Base-by-base conservation (phyloP, 2,113 vertebrate species). In the Fregetta grallaria region DNA sequence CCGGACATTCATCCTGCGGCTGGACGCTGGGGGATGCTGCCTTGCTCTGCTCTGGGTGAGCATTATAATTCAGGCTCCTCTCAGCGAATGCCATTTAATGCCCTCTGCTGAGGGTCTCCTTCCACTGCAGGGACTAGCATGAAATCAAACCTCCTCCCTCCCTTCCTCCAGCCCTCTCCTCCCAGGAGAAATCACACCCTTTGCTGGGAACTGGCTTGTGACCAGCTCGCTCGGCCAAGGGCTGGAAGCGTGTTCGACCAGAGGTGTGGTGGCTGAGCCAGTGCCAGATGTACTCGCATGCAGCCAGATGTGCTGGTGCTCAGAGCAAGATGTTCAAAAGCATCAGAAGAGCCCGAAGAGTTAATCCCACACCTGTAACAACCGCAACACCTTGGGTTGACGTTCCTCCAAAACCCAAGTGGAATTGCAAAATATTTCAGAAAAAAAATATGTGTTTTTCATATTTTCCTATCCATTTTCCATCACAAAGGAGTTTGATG, bases 171-270 rank as follows among this genome's bases (percentile, higher is more conserved):
- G 62, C 17, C 61, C 8, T 32, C 6, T 10, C 9, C 42, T 63
- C 23, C 23, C 30, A 36, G 38, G 38, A 73, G 53, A 44, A 63
- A 19, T 29, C 3, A 0, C 17, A 7, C 4, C 42, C 42, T 47
- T 11, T 52, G 26, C 40, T 68, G 86, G 42, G 59, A 63, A 20
- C 18, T 30, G 21, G 11, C 18, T 74, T 22, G 27, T 5, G 14
- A 38, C 16, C 74, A 49, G 32, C 32, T 50, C 0, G 3, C 52
- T 56, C 18, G 2, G n/a, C 18, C 21, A 29, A 63, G 7, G 52
- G 63, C 45, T 71, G 21, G 0, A 5, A 50, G 77, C 0, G 1
- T 61, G 56, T 32, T 32, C 0, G 0, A 15, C 7, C 67, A 40
- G 73, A 80, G 50, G 14, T 14, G 59, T 8, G n/a, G 56, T 3